phyloP scores from a whole-genome alignment of 2,888 invertebrate genomes.

The Willowsia nigromaculata region DNA sequence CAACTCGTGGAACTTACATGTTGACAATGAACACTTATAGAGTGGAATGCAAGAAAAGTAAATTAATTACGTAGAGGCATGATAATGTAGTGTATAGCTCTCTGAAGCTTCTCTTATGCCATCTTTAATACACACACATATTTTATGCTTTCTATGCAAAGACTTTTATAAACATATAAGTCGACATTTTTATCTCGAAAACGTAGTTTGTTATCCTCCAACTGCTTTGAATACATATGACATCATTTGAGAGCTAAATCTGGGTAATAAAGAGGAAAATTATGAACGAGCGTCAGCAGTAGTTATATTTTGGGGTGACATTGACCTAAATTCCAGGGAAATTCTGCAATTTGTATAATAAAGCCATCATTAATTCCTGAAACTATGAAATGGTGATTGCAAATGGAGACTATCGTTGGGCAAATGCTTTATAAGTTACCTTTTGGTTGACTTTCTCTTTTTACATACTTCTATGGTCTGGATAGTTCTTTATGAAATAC shows the following conservation, averaged over 20 bases:
- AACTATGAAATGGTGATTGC: too few relatives aligned
- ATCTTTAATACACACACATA: too few relatives aligned
- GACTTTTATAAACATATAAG: too few relatives aligned
- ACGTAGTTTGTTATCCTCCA: background rate
- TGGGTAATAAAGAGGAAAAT: background rate
- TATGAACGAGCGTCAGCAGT: background rate
- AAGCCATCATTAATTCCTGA: background rate
- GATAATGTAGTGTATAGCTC: too few relatives aligned
- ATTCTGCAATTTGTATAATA: background rate
- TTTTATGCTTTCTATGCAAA: too few relatives aligned
- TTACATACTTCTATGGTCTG: too few relatives aligned
- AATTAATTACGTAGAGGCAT: too few relatives aligned
- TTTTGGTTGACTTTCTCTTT: background rate
- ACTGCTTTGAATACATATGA: slow-evolving; percentile 7
- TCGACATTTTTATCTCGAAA: too few relatives aligned
- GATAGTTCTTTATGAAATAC: too few relatives aligned
- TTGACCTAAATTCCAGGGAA: background rate
- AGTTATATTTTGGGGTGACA: background rate
- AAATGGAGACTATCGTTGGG: too few relatives aligned
- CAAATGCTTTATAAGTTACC: background rate
- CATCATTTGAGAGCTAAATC: background rate
- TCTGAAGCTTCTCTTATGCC: too few relatives aligned
- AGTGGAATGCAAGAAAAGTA: background rate
- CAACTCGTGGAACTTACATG: background rate
- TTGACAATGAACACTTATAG: background rate